Evolutionary conservation across 2,888 invertebrate genomes (phyloP).

Genomic region (Cryptus viduatorius): DNA sequence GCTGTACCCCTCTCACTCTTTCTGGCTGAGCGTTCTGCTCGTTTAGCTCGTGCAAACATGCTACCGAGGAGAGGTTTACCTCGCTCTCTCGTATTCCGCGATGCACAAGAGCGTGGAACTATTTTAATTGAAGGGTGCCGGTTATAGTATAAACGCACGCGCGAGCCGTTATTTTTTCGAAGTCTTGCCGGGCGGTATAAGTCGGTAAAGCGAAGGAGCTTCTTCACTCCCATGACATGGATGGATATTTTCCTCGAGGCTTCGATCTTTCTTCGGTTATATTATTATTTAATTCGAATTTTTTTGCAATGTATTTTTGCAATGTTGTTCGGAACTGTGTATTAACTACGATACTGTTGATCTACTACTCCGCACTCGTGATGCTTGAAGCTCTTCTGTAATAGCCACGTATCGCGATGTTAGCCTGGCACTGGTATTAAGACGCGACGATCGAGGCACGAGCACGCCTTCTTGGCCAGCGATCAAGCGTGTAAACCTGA

Average conservation of each 20-base stretch:
- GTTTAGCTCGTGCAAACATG: slow-evolving; percentile 25
- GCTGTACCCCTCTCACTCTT: slow-evolving; percentile 4
- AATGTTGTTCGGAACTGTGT: not conserved
- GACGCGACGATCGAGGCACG: not conserved
- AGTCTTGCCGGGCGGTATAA: slow-evolving; percentile 8
- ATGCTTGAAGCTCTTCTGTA: slow-evolving; percentile 21
- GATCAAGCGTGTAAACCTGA: slow-evolving; percentile 2
- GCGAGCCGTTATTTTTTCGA: slow-evolving; percentile 48
- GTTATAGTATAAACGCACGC: slow-evolving; percentile 38
- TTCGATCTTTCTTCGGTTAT: no score
- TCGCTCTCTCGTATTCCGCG: slow-evolving; percentile 51
- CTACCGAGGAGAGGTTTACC: slow-evolving; percentile 33
- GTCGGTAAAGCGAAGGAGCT: slow-evolving; percentile 28
- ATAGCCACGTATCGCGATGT: slow-evolving; percentile 53
- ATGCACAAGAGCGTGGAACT: slow-evolving; percentile 65
- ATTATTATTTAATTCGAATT: no score
- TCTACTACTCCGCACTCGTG: not conserved
- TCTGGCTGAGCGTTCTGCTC: slow-evolving; percentile 31
- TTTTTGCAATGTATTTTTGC: no score
- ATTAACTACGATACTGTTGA: not conserved
- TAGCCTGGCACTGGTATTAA: slow-evolving; percentile 22
- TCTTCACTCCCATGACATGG: not conserved
- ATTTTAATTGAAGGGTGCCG: slow-evolving; percentile 68
- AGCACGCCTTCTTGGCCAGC: not conserved
- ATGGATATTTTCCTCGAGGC: slow-evolving; percentile 5